phyloP scores from a whole-genome alignment of 2,113 vertebrate species.

The Pteropus alecto region DNA sequence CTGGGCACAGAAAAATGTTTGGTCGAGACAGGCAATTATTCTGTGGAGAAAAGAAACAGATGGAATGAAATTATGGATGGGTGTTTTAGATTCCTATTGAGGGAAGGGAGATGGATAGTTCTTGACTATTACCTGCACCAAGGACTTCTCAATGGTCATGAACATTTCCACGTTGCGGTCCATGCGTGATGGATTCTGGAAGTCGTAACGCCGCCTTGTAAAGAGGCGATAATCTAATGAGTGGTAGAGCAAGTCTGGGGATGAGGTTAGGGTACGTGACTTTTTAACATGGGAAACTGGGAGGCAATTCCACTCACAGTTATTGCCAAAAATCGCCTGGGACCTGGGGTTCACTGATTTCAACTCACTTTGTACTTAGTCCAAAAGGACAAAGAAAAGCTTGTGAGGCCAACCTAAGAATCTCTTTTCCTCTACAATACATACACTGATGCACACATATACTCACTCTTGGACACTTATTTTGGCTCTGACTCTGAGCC shows the following conservation, averaged over 20 bases:
- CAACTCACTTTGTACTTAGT: constrained; percentile 17
- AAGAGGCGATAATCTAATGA: constrained; percentile 85
- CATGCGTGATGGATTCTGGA: constrained; percentile 98
- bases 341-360: not conserved
- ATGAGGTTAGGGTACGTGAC: not conserved
- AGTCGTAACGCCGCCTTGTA: constrained; percentile 97
- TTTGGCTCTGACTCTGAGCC: constrained; percentile 4
- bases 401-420: not conserved
- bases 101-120: not conserved
- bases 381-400: constrained; percentile 15
- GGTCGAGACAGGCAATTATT: constrained; percentile 96
- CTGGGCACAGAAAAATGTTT: constrained; percentile 94
- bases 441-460: not conserved
- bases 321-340: not conserved
- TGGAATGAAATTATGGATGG: not conserved
- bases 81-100: not conserved
- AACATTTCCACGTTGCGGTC: constrained; percentile 99
- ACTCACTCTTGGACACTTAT: not conserved
- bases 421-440: not conserved
- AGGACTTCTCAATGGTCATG: constrained; percentile 97
- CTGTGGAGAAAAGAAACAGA: constrained; percentile 75
- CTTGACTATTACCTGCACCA: constrained; percentile 89
- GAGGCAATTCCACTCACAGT: not conserved
- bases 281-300: constrained; percentile 23
- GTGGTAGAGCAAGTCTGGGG: constrained; percentile 45